A percentile compares a stretch with the other conserved stretches of the same genome.
Evolutionary conservation across 2,113 vertebrate genomes (phyloP).

Genomic region (Anoplopoma fimbria): DNA sequence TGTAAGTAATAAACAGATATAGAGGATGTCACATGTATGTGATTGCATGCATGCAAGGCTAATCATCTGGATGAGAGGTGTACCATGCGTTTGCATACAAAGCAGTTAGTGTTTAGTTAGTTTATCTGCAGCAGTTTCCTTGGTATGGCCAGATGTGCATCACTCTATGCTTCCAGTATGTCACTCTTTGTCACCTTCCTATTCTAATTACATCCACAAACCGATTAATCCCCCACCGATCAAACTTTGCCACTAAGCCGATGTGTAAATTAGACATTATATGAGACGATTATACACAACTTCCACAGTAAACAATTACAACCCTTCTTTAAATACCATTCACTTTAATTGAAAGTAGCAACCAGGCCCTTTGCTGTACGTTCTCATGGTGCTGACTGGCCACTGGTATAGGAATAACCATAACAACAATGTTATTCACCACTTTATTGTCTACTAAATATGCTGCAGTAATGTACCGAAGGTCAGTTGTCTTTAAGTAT

Average conservation of each 20-base stretch:
- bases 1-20: not conserved
- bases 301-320: not conserved
- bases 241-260: not conserved
- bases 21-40: not conserved
- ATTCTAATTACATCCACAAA: not conserved
- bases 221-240: not conserved
- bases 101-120: not conserved
- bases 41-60: not conserved
- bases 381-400: not conserved
- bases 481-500: conserved; percentile 8
- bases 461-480: not conserved
- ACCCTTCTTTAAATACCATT: not conserved
- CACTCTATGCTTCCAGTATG: not conserved
- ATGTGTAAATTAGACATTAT: not conserved
- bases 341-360: not conserved
- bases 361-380: not conserved
- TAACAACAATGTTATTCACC: not conserved
- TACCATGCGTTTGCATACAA: not conserved
- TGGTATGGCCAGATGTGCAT: not conserved
- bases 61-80: not conserved
- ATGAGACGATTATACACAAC: not conserved
- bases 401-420: not conserved
- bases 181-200: not conserved
- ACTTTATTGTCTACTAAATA: conserved; percentile 1
- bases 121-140: not conserved